Base-by-base conservation (phyloP, 2,888 invertebrate genomes). In the Tuta absoluta region DNA sequence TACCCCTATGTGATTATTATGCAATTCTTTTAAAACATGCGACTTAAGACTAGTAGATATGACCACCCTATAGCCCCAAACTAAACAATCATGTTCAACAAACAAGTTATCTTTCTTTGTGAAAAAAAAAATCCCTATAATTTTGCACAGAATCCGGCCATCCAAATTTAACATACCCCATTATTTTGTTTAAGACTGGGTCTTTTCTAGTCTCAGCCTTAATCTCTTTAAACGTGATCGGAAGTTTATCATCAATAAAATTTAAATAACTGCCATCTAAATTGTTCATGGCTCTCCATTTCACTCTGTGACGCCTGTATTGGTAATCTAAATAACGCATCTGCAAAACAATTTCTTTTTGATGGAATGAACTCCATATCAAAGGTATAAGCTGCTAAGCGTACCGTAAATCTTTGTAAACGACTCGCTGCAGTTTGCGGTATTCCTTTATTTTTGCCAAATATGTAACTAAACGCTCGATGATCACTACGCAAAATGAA, bases 381-480 rank as follows among this genome's bases (percentile, higher is more conserved):
- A 41, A 41, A 41, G 41, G 5, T 41, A 41, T 82, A 86, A 11
- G 71, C 79, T 5, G 78, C 71, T n/a, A 86, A 65, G 0, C 71
- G 65, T 38, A 61, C 49, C 10, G 61, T 49, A 17, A 74, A 82
- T 49, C 75, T 63, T 67, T 73, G 78, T 8, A 61, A 12, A 8
- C 58, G 17, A 45, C 74, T 72, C 14, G 80, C 74, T 17, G 76
- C 74, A 56, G 74, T 68, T 10, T 41, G 63, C 38, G 71, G 78
- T 68, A 70, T 80, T 21, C 69, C 74, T 33, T 69, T 66, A 69
- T 73, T 73, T 2, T 59, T 61, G 8, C 73, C 72, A 62, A 86
- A 80, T 28, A 88, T 79, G 10, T 72, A 68, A 11, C 71, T 70
- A 5, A 90, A 67, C 0, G 89, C 86, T 65, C 85, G 76, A 65